Base-by-base conservation (phyloP, 2,797 vertebrate genomes). In the Accipiter superciliosus region DNA sequence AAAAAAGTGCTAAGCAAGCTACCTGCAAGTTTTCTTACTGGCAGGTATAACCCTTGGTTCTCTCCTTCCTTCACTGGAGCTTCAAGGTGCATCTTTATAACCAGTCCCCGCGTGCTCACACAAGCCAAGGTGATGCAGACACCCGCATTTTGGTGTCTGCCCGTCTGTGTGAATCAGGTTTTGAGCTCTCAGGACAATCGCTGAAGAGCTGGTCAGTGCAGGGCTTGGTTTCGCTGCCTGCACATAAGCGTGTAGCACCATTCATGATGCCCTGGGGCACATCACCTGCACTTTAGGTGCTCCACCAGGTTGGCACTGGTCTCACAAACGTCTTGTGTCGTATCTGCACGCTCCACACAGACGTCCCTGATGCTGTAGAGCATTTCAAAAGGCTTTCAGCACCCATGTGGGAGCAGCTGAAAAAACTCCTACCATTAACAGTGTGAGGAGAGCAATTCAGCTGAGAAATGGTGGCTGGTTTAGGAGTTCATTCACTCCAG, bases 161-260 rank as follows among this genome's bases (percentile, higher is more conserved):
- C 31, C 4, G 0, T 50, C 33, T 37, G 24, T 8, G 37, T 13
- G 6, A 39, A 15, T 25, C 12, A 0, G 28, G 21, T 21, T 83
- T 37, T 52, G 39, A 73, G 44, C 59, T 55, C 40, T 61, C 11
- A 1, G 1, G 0, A 3, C 12, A 14, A 13, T 33, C 25, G 4
- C 37, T 14, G 11, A 39, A 58, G 44, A 74, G 44, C 18, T 53
- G 55, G 13, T 37, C 35, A 16, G 5, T 4, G 9, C 5, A 1
- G 24, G 19, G 22, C 49, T 83, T 42, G n/a, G 22, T 26, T 59
- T 49, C 1, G 2, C 62, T 80, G 74, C 69, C 67, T 47, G 37
- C 4, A 1, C 15, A 0, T 19, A 5, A 47, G 31, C 1, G 0
- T 3, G 11, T 25, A 12, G 11, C 35, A 9, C 45, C 40, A 2